Evolutionary conservation across 2,113 vertebrate genomes (phyloP).

Genomic region (Platysternon megacephalum): DNA sequence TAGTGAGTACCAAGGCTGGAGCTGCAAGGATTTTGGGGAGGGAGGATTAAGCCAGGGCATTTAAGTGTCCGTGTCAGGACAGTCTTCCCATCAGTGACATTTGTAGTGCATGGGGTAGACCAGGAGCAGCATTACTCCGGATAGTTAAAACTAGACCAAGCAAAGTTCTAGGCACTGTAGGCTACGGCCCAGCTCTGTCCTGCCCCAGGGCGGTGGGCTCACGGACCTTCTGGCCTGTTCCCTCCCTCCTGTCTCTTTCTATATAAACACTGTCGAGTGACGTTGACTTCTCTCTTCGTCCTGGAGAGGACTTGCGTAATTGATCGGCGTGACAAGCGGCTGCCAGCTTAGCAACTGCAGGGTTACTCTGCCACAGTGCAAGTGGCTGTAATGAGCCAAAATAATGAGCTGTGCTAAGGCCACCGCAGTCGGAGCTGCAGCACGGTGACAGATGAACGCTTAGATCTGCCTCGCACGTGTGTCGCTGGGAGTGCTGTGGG

Average conservation of each 20-base stretch:
- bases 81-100: background rate
- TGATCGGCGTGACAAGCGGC: background rate
- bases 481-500: background rate
- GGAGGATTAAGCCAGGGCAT: too few relatives aligned
- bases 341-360: accelerated
- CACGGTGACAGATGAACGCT: background rate
- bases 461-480: background rate
- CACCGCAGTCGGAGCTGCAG: background rate
- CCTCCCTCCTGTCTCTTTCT: background rate
- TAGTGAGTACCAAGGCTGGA: too few relatives aligned
- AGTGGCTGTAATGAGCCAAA: background rate
- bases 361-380: background rate
- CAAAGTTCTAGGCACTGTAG: background rate
- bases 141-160: background rate
- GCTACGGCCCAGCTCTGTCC: background rate
- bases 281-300: background rate
- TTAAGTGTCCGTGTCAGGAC: too few relatives aligned
- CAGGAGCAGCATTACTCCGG: background rate
- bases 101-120: background rate
- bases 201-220: background rate
- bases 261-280: background rate
- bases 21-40: too few relatives aligned
- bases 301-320: background rate
- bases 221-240: background rate
- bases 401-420: background rate